Base-by-base conservation (phyloP, 2,797 vertebrate species). In the Uromys caudimaculatus region DNA sequence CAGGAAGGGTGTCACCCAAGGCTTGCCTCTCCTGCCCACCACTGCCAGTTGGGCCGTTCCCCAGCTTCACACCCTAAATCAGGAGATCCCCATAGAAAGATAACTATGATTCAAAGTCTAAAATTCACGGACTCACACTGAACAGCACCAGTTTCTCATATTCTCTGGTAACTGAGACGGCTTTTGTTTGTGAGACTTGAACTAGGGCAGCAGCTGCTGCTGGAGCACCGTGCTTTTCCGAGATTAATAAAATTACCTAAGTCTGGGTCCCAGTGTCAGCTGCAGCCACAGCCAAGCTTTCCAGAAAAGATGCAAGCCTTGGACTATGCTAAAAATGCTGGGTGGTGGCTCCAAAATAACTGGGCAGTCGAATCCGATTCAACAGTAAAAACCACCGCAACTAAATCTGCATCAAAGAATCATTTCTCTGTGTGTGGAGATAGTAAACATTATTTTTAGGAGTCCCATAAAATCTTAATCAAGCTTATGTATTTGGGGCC, bases 181-280 rank as follows among this genome's bases (percentile, higher is more conserved):
- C 64, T 97, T 96, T 91, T 97, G 96, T 97, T 96, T 95, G 90
- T 64, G 89, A 24, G 64, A 79, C 83, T 82, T 87, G 92, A 84
- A 78, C 81, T 93, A 62, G 44, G 96, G 90, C 75, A 89, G 89
- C 97, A 97, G 94, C 97, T 96, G 94, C 97, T 96, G 96, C 84
- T 69, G 50, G 79, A 71, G 64, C 1, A 0, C 67, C 50, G 76
- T 81, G 92, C 91, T 95, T 95, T 77, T 89, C 88, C 89, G 89
- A 97, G 86, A 96, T 95, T 96, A 96, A 93, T 94, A 96, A 93
- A 94, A 96, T 89, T 89, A 94, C 82, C 95, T 94, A 91, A 87
- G 79, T 89, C 95, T 90, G 86, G 85, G 52, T 84, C 76, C 85
- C 24, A 77, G 54, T 52, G 82, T 95, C 95, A 90, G 62, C 94